Percentiles rank a stretch among this genome's conserved stretches.
Evolutionary conservation across 2,797 vertebrate genomes (phyloP).

Genomic region (Siniperca obscura): DNA sequence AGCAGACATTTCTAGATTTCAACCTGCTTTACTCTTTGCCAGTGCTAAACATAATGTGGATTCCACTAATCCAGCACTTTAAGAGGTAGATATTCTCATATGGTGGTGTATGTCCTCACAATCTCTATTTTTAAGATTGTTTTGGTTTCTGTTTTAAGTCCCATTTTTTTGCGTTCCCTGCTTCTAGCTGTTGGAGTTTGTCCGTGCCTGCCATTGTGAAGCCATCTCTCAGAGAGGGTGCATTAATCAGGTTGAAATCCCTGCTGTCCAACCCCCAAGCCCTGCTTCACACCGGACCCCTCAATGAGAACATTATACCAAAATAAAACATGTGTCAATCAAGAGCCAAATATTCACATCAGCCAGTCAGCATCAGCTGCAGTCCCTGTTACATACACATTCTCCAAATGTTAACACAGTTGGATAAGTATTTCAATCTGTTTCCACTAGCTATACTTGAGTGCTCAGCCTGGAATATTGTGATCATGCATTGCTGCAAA

Average conservation of each 20-base stretch:
- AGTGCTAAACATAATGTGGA: not conserved
- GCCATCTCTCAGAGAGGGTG: constrained; percentile 47
- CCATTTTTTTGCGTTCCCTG: constrained; percentile 38
- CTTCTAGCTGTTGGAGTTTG: constrained; percentile 48
- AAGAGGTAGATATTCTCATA: not conserved
- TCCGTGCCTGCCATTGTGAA: constrained; percentile 61
- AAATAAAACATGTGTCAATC: constrained; percentile 80
- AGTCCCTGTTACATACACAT: constrained; percentile 5
- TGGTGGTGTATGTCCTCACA: not conserved
- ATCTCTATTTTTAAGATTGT: constrained; percentile 10
- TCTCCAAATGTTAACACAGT: constrained; percentile 39
- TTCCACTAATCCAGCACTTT: not conserved
- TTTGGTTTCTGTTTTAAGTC: constrained; percentile 32
- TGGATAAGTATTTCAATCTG: constrained; percentile 43
- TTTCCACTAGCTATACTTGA: constrained; percentile 14
- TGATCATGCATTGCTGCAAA: constrained; percentile 18
- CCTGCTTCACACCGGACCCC: constrained; percentile 49
- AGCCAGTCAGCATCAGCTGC: constrained; percentile 41
- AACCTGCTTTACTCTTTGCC: constrained; percentile 11
- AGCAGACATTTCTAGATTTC: constrained; percentile 11
- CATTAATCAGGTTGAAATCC: constrained; percentile 73
- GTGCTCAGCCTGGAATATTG: constrained; percentile 19
- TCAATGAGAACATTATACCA: constrained; percentile 74
- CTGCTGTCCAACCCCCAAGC: constrained; percentile 39
- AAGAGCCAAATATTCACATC: constrained; percentile 64